Conservation (phyloP, 2,797 vertebrate species). For the Crax fasciolata region DNA sequence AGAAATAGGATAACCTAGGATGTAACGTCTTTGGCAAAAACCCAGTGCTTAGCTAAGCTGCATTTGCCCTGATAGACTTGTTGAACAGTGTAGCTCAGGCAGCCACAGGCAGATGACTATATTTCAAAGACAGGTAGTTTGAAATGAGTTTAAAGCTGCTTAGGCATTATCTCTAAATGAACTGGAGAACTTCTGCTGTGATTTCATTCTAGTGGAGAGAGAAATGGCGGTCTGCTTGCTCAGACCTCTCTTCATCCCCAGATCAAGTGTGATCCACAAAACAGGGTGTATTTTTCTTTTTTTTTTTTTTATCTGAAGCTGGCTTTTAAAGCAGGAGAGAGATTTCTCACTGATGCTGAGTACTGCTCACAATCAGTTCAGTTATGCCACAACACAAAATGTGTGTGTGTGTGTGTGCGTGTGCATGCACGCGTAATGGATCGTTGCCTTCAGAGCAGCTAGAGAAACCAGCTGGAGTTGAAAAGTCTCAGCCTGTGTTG, state of each 20-base stretch:
- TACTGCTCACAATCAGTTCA: conserved; percentile 22
- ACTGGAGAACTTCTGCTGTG: background rate
- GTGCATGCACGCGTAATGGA: conserved; percentile 6
- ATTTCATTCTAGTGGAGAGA: background rate
- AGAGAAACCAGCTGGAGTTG: conserved; percentile 58
- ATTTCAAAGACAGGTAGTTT: conserved; percentile 10
- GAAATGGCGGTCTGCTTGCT: background rate
- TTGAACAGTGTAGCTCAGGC: background rate
- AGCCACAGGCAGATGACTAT: background rate
- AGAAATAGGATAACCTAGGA: background rate
- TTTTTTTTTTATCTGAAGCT: background rate
- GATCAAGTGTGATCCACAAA: fast-evolving
- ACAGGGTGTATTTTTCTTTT: background rate
- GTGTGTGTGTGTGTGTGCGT: background rate
- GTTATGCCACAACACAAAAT: background rate
- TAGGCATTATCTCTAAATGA: background rate
- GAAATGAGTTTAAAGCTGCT: background rate
- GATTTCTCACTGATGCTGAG: conserved; percentile 13
- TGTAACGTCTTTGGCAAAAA: background rate
- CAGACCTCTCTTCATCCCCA: background rate
- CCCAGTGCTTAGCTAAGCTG: background rate
- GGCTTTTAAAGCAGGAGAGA: background rate
- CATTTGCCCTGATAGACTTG: background rate
- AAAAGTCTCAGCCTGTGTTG: conserved; percentile 64
- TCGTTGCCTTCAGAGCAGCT: background rate